These are phyloP conservation scores for Perca fluviatilis DNA, from an alignment of 2,113 vertebrate genomes.

Conservation along the genomic window DNA sequence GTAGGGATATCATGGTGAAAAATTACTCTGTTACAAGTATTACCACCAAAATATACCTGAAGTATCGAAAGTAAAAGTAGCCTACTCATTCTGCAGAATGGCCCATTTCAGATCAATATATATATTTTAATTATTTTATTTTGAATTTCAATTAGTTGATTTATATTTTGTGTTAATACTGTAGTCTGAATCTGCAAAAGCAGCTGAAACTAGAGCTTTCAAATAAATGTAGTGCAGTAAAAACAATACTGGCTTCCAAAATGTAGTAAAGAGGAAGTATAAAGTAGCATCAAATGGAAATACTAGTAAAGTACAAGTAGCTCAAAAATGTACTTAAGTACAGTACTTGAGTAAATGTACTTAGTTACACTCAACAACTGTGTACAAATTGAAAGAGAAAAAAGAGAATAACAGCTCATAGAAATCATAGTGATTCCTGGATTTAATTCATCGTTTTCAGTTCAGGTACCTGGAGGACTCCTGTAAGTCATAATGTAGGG, in stretches of 20 bases:
- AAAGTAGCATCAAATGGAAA: background rate
- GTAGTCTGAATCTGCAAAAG: no score
- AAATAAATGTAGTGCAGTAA: background rate
- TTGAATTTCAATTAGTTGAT: no score
- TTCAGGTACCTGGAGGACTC: background rate
- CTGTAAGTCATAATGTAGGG: background rate
- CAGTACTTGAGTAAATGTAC: background rate
- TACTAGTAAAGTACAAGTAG: background rate
- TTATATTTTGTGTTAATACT: no score
- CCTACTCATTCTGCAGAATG: no score
- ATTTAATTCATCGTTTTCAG: background rate
- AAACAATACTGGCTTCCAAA: background rate
- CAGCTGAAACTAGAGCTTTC: no score
- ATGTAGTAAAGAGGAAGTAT: background rate
- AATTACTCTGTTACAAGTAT: no score
- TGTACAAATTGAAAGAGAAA: background rate
- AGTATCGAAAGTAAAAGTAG: no score
- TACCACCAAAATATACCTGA: no score
- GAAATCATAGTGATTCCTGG: background rate
- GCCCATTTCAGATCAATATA: no score
- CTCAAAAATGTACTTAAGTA: background rate
- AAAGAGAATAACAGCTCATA: background rate
- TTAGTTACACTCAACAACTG: background rate
- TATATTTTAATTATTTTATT: no score
- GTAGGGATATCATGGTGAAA: no score